A percentile compares a stretch with the other conserved stretches of the same genome.
Evolutionary conservation across 2,888 invertebrate genomes (phyloP).

Genomic region (Eupithecia abbreviata): DNA sequence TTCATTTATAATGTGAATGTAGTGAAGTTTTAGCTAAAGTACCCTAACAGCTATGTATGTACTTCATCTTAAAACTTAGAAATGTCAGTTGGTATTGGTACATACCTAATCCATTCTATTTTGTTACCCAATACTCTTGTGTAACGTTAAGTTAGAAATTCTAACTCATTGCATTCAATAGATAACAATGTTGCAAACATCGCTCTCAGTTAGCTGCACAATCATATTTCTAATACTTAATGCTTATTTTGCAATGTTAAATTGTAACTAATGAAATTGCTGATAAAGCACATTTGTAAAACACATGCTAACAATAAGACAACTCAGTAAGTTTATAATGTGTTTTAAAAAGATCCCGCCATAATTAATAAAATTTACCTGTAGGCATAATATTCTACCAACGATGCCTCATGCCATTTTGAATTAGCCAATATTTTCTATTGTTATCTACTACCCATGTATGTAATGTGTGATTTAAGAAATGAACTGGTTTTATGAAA

Average conservation of each 20-base stretch:
- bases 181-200: constrained; percentile 26
- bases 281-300: background rate
- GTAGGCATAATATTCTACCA: background rate
- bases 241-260: constrained; percentile 5
- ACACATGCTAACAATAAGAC: background rate
- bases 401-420: background rate
- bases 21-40: background rate
- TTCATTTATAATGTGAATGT: background rate
- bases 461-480: background rate
- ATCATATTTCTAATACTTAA: constrained; percentile 14
- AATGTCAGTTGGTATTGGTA: background rate
- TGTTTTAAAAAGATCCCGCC: background rate
- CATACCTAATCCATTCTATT: constrained; percentile 1
- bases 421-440: background rate
- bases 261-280: background rate
- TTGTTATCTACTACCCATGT: no score
- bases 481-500: background rate
- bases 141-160: constrained; percentile 15
- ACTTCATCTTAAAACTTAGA: background rate
- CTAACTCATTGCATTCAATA: background rate
- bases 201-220: constrained; percentile 16
- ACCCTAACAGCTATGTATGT: background rate
- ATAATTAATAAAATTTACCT: background rate
- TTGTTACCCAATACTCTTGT: constrained; percentile 22
- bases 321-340: background rate